Conservation (phyloP, 2,797 vertebrate species). For the Enteromius argenteus region DNA sequence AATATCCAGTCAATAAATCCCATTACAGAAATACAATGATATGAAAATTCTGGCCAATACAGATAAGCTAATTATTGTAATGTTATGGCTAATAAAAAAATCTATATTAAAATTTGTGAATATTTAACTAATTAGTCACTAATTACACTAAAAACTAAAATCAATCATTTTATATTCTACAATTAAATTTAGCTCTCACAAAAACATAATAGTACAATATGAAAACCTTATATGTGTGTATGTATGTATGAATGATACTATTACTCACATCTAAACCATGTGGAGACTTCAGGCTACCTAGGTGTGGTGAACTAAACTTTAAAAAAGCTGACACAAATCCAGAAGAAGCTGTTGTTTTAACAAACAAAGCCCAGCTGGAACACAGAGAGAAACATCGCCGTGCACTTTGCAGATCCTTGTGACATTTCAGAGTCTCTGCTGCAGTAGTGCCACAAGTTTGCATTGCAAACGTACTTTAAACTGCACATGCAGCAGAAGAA, state of each 20-base stretch:
- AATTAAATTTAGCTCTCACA: not conserved
- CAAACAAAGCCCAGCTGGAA: not conserved
- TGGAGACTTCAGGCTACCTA: not conserved
- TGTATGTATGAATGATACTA: not conserved
- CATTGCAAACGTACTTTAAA: slow-evolving; percentile 47
- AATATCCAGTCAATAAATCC: not conserved
- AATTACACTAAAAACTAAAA: not conserved
- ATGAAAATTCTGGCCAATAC: not conserved
- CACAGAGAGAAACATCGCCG: not conserved
- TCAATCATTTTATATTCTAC: not conserved
- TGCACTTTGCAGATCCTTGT: slow-evolving; percentile 37
- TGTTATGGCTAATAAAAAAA: not conserved
- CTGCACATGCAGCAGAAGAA: not conserved
- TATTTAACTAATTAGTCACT: not conserved
- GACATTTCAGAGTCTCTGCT: slow-evolving; percentile 39
- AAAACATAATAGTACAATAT: not conserved
- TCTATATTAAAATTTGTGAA: not conserved
- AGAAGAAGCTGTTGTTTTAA: not conserved
- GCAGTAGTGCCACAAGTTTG: slow-evolving; percentile 38
- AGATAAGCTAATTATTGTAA: not conserved
- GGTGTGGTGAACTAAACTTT: not conserved
- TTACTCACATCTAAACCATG: not conserved
- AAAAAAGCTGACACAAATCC: not conserved
- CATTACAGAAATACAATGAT: not conserved
- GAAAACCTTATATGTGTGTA: not conserved